Base-by-base conservation (phyloP, 2,797 vertebrate species). In the Diceros bicornis region DNA sequence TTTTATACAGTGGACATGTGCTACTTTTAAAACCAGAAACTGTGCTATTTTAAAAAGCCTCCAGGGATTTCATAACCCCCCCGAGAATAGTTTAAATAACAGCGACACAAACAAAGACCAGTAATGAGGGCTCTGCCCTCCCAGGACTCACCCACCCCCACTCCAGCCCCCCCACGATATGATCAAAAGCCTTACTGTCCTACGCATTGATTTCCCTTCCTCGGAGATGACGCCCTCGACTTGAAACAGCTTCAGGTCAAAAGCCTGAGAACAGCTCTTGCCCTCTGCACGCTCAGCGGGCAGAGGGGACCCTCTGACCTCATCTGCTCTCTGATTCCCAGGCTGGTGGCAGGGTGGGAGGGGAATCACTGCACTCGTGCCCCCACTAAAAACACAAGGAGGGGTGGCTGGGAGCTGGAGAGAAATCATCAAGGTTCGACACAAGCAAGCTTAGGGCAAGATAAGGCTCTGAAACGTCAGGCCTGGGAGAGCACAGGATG, bases 21-120 rank as follows among this genome's bases (percentile, higher is more conserved):
- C 83, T 37, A 61, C 86, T 87, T 94, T 89, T 34, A 92, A 89
- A 97, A 69, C 86, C 90, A 96, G 95, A 87, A 95, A 52, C 6
- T 0, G 27, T 0, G 61, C 95, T 97, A 96, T 95, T 96, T 97
- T 96, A 90, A 96, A 94, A 94, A 66, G 81, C 52, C 93, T 96
- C 94, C 25, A 29, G 85, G 81, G 93, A 92, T 85, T 78, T 93
- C 91, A 81, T 41, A 27, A 66, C 91, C 81, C 97, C 74, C 20
- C 62, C 89, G 44, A 68, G 78, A 88, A 97, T 3, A 27, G 61
- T 66, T 97, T 90, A 81, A 95, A 91, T 82, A 97, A 75, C n/a
- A 81, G 41, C 64, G 55, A 16, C 83, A 84, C 14, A 74, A 82
- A 71, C 85, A 41, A 29, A 91, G 77, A n/a, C 57, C 47, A 71